Conservation (phyloP, 1,140 invertebrate genomes). For the Chironomus tepperi region DNA sequence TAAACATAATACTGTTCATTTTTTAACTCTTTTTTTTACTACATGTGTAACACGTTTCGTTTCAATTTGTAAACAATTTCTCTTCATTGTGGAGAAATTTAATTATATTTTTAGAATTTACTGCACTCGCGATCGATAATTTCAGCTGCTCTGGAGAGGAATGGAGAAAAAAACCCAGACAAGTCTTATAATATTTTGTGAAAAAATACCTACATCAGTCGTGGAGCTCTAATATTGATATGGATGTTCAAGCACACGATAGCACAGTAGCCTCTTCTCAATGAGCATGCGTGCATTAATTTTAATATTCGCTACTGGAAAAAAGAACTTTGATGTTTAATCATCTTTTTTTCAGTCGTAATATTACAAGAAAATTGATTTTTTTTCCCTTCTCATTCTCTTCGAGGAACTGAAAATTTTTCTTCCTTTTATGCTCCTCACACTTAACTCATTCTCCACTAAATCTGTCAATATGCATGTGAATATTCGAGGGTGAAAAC, state of each 20-base stretch:
- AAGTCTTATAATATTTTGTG: neutral
- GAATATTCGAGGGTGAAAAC: neutral
- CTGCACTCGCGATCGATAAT: constrained; percentile 15
- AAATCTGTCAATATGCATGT: neutral
- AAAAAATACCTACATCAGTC: neutral
- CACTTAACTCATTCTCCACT: neutral
- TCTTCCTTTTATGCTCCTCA: neutral
- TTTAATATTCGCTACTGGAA: constrained; percentile 1
- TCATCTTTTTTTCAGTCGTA: neutral
- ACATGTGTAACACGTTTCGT: constrained; percentile 12
- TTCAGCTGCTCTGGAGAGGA: neutral
- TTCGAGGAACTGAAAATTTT: neutral
- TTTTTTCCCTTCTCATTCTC: neutral
- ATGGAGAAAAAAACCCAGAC: constrained; percentile 5
- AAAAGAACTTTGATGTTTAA: constrained; percentile 19
- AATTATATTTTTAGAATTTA: neutral
- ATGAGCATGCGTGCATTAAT: constrained; percentile 20
- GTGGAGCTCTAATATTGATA: neutral
- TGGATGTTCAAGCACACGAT: neutral
- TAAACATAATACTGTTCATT: neutral
- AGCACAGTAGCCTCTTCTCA: neutral
- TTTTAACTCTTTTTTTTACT: neutral
- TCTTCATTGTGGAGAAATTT: neutral
- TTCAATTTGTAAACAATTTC: neutral
- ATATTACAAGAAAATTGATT: neutral